Conservation (phyloP, 2,113 vertebrate species). For the Phaethon lepturus region DNA sequence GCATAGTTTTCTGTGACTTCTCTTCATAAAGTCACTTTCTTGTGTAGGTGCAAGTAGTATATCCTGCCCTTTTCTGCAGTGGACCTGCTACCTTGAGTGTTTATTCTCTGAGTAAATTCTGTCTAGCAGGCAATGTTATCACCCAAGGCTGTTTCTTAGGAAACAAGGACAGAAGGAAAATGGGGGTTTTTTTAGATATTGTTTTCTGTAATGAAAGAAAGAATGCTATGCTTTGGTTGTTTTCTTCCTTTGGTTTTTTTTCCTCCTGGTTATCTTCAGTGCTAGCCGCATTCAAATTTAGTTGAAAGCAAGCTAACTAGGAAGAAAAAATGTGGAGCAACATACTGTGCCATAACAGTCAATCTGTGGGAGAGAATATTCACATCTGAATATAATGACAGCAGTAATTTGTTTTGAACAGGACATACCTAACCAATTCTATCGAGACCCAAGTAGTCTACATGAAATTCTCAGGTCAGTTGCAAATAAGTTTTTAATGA, state of each 20-base stretch:
- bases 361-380: neutral
- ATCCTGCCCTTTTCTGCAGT: neutral
- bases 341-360: rapidly evolving
- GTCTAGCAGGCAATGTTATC: neutral
- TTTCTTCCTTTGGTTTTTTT: neutral
- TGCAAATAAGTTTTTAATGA: neutral
- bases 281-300: neutral
- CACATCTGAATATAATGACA: neutral
- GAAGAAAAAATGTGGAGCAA: neutral
- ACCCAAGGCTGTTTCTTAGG: neutral
- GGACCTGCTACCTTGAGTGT: too few species aligned
- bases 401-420: slow-evolving; percentile 63
- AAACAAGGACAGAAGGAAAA: neutral
- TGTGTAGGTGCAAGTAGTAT: neutral
- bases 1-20: neutral
- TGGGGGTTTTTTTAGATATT: neutral
- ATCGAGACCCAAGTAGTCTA: slow-evolving; percentile 84
- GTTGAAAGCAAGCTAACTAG: neutral
- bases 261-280: neutral
- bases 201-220: neutral
- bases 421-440: slow-evolving; percentile 98
- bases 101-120: neutral
- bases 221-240: rapidly evolving
- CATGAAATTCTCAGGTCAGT: slow-evolving; percentile 91
- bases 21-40: neutral